Evolutionary conservation across 2,113 vertebrate species (phyloP), one percentile per base, ranked within the genome.

Genomic region (Pteronura brasiliensis): DNA sequence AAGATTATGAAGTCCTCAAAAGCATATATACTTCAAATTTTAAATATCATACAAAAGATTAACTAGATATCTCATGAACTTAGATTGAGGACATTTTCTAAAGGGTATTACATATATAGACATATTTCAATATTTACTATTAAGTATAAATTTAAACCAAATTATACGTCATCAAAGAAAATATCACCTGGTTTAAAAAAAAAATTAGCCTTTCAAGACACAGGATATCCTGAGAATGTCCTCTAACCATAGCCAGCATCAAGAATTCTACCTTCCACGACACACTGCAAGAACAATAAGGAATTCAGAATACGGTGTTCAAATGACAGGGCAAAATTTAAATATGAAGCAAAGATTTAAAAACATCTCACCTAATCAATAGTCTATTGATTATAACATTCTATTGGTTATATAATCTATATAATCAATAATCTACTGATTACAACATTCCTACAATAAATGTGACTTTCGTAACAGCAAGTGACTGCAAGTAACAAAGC

Each of bases 161-260:
- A 72, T 67, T 77, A 42, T 42, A 83, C 57, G 59, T 55, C n/a
- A 81, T 65, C 67, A 55, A 25, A 93, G 52, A 93, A 67, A 76
- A 74, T 44, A 77, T 77, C 14, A 93, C 27, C 55, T 39, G 14
- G 29, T 77, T 42, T 14, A 25, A 42, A 74, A 42, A 77, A 87
- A 49, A 47, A 95, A 97, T 69, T 74, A 90, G 55, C 97, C 97
- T 98, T 95, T 59, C 87, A 74, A 90, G 95, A 97, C 98, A 98
- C 98, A 99, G 98, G 98, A 99, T 99, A 99, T 99, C 98, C 98
- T 98, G 95, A 87, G 96, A 97, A 98, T 97, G 90, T 95, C 80
- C 95, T 84, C 90, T 96, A 96, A 97, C 88, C 97, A 98, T 86
- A 55, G 97, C 97, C 94, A 97, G 93, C 96, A 98, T 97, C 96